These are phyloP conservation scores for Beris morrisii DNA, from an alignment of 2,888 invertebrate species.

Conservation along the genomic window DNA sequence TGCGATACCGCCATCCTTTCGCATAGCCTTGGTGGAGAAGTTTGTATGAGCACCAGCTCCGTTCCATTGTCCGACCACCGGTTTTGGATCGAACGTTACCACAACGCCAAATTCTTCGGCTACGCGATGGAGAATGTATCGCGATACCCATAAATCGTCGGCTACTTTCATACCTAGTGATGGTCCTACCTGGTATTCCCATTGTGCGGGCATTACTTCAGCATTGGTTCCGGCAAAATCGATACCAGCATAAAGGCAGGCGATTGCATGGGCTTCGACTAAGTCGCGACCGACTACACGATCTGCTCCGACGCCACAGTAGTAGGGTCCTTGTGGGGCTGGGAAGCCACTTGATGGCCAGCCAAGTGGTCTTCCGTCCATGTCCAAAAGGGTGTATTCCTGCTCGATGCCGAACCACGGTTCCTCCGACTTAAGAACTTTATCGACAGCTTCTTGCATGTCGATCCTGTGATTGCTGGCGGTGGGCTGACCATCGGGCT, in stretches of 20 bases:
- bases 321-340: slow-evolving; percentile 76
- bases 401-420: slow-evolving; percentile 79
- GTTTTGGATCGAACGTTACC: slow-evolving; percentile 63
- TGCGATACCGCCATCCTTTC: slow-evolving; percentile 68
- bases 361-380: slow-evolving; percentile 67
- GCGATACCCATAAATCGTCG: slow-evolving; percentile 65
- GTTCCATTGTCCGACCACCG: slow-evolving; percentile 80
- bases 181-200: slow-evolving; percentile 70
- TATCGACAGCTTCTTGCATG: slow-evolving; percentile 60
- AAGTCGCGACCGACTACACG: slow-evolving; percentile 78
- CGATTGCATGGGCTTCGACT: slow-evolving; percentile 72
- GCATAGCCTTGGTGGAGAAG: slow-evolving; percentile 85
- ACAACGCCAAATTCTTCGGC: slow-evolving; percentile 65
- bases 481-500: slow-evolving; percentile 57
- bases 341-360: slow-evolving; percentile 74
- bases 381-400: slow-evolving; percentile 61
- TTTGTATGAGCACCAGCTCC: slow-evolving; percentile 93
- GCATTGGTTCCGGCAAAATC: slow-evolving; percentile 77
- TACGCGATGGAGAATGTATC: slow-evolving; percentile 62
- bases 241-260: slow-evolving; percentile 77
- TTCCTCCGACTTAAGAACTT: slow-evolving; percentile 62
- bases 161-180: slow-evolving; percentile 63
- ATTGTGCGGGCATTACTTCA: slow-evolving; percentile 81
- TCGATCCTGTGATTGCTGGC: slow-evolving; percentile 59
- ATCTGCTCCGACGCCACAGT: slow-evolving; percentile 80